These are phyloP conservation scores for Myocastor coypus DNA, from an alignment of 2,113 vertebrate genomes.

Conservation along the genomic window DNA sequence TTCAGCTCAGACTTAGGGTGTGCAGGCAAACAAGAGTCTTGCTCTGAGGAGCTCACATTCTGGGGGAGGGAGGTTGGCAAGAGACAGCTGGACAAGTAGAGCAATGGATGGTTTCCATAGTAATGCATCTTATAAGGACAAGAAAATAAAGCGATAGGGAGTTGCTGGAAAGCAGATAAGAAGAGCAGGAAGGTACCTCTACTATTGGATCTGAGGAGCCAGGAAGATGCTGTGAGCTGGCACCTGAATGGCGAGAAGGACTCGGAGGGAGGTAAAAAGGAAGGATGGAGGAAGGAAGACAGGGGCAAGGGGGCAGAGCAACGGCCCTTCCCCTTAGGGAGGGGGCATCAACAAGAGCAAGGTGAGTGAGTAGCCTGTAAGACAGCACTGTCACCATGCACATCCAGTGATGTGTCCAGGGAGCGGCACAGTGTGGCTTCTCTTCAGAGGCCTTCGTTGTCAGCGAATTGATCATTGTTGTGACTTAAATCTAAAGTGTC, in stretches of 20 bases:
- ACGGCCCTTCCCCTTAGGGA: background rate
- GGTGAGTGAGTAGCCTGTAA: background rate
- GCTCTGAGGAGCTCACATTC: background rate
- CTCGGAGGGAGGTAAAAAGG: background rate
- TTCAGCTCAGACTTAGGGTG: background rate
- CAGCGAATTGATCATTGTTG: background rate
- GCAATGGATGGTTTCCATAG: background rate
- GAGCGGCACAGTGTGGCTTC: background rate
- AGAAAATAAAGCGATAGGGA: background rate
- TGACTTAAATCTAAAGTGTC: background rate
- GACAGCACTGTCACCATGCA: background rate
- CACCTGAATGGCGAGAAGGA: background rate
- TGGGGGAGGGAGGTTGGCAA: background rate
- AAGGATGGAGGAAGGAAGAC: background rate
- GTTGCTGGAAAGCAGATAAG: background rate
- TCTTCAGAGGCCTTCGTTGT: background rate
- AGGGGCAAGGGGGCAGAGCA: background rate
- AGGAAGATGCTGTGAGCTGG: background rate
- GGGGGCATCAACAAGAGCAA: background rate
- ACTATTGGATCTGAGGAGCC: too few species aligned
- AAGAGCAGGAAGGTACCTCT: background rate
- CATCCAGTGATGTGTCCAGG: fast-evolving
- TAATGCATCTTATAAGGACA: background rate
- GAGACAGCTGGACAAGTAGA: background rate
- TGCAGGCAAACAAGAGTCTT: background rate